Conservation (phyloP, 2,888 invertebrate genomes). For the Spilosoma lubricipeda region DNA sequence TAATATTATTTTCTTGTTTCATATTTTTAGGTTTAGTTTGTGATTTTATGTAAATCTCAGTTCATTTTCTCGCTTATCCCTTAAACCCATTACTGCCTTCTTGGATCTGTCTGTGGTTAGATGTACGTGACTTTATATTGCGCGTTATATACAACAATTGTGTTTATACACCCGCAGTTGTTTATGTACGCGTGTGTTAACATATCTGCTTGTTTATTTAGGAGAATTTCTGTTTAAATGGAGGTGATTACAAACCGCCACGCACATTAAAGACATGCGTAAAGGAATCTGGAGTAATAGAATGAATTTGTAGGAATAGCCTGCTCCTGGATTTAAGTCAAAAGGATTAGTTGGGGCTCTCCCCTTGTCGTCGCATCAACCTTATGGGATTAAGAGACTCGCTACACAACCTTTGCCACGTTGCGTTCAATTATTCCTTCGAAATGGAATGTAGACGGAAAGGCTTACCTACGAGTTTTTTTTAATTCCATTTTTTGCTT, state of each 20-base stretch:
- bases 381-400: constrained; percentile 63
- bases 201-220: constrained; percentile 31
- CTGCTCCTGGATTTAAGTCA: constrained; percentile 59
- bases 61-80: background rate
- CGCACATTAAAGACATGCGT: constrained; percentile 32
- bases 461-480: constrained; percentile 18
- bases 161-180: constrained; percentile 28
- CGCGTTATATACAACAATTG: constrained; percentile 20
- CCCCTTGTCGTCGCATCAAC: constrained; percentile 55
- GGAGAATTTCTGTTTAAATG: constrained; percentile 32
- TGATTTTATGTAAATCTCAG: background rate
- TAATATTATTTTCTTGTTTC: background rate
- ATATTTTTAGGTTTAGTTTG: background rate
- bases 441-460: constrained; percentile 44
- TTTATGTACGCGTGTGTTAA: constrained; percentile 24
- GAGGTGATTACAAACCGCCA: constrained; percentile 41
- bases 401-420: constrained; percentile 53
- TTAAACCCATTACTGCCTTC: background rate
- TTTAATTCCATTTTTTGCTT: constrained; percentile 1
- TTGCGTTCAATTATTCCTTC: constrained; percentile 60
- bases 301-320: constrained; percentile 46
- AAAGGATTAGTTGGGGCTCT: constrained; percentile 60
- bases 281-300: constrained; percentile 44
- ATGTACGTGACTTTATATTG: background rate
- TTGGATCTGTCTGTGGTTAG: background rate